These are phyloP conservation scores for Morpho deidamia DNA, from an alignment of 2,888 invertebrate genomes.

Conservation along the genomic window DNA sequence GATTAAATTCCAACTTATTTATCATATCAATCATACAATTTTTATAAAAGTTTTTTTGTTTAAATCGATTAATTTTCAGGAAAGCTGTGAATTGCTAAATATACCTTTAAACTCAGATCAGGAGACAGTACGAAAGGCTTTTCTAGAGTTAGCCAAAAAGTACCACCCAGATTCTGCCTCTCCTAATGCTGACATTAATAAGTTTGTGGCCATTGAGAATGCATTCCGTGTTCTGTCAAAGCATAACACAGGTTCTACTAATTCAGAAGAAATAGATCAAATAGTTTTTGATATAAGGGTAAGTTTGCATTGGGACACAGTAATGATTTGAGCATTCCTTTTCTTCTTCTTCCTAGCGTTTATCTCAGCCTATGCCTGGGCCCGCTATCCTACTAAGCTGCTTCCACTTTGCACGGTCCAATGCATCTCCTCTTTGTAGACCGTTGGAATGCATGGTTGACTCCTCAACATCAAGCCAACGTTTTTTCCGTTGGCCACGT, in stretches of 20 bases:
- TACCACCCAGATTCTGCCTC: slow-evolving; percentile 91
- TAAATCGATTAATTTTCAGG: slow-evolving; percentile 54
- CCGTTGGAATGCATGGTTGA: no score
- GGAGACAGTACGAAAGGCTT: slow-evolving; percentile 84
- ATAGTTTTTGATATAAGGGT: slow-evolving; percentile 82
- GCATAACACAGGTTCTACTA: slow-evolving; percentile 73
- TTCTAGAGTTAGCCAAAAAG: slow-evolving; percentile 85
- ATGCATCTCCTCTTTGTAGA: no score
- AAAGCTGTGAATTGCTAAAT: slow-evolving; percentile 82
- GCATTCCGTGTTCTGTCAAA: slow-evolving; percentile 86
- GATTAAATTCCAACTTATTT: no score
- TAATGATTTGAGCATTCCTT: neutral
- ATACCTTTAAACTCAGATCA: slow-evolving; percentile 83
- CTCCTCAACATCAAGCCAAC: no score
- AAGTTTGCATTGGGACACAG: slow-evolving; percentile 21
- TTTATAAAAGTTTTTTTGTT: neutral
- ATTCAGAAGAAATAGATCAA: slow-evolving; percentile 75
- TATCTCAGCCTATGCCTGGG: no score
- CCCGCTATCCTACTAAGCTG: no score
- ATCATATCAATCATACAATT: no score
- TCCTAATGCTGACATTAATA: slow-evolving; percentile 82
- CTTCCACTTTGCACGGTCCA: no score
- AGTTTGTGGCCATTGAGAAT: slow-evolving; percentile 86
- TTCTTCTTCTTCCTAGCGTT: no score
- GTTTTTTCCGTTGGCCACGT: no score